These are phyloP conservation scores for Drosophila demipolita DNA, from an alignment of 2,888 invertebrate genomes.

Conservation along the genomic window DNA sequence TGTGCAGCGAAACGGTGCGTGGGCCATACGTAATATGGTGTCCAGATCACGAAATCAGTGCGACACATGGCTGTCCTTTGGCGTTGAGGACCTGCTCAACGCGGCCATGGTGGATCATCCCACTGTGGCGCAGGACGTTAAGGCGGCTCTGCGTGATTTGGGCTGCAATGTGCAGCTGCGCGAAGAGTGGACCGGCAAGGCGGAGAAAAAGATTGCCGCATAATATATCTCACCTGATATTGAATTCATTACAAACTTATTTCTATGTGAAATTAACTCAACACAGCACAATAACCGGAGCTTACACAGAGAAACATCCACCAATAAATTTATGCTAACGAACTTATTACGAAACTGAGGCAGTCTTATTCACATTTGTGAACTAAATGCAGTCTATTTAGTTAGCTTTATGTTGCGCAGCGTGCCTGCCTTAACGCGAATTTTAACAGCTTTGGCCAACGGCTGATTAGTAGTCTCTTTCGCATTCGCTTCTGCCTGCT, in stretches of 20 bases:
- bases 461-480: constrained; percentile 21
- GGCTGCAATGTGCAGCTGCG: constrained; percentile 92
- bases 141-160: constrained; percentile 94
- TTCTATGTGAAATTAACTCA: constrained; percentile 42
- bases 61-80: constrained; percentile 88
- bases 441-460: constrained; percentile 45
- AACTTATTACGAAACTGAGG: constrained; percentile 24
- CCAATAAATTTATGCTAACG: constrained; percentile 27
- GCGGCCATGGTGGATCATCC: constrained; percentile 87
- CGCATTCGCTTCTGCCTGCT: constrained; percentile 6
- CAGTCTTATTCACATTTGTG: constrained; percentile 22
- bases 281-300: constrained; percentile 48
- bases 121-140: constrained; percentile 89
- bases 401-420: constrained; percentile 85
- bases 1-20: constrained; percentile 91
- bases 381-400: constrained; percentile 48
- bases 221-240: constrained; percentile 49
- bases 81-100: constrained; percentile 90
- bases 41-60: constrained; percentile 91
- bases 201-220: constrained; percentile 82
- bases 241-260: constrained; percentile 51
- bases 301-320: constrained; percentile 12
- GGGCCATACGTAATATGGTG: constrained; percentile 95
- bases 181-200: constrained; percentile 93
- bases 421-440: constrained; percentile 80